These are phyloP conservation scores for Caiman crocodilus DNA, from an alignment of 2,797 vertebrate genomes.

Conservation along the genomic window DNA sequence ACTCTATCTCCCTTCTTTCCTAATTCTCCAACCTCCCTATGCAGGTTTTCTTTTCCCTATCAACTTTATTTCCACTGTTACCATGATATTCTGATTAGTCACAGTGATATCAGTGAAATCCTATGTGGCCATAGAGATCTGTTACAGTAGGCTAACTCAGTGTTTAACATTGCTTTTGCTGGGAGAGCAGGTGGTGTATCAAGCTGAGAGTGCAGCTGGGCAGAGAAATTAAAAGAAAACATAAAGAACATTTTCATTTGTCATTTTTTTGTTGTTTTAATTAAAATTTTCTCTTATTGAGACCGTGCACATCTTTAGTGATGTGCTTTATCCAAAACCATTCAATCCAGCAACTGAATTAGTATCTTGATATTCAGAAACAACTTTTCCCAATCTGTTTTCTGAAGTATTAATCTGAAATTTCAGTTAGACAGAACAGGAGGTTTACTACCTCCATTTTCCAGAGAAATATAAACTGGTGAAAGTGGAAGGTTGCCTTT, in stretches of 20 bases:
- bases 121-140: background rate
- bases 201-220: slow-evolving; percentile 73
- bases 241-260: background rate
- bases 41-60: background rate
- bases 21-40: accelerated
- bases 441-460: background rate
- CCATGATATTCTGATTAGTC: background rate
- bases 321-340: background rate
- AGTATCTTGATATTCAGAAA: slow-evolving; percentile 47
- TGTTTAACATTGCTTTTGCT: slow-evolving; percentile 17
- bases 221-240: slow-evolving; percentile 24
- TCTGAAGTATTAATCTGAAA: background rate
- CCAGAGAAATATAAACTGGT: background rate
- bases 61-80: background rate
- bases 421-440: background rate
- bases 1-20: accelerated
- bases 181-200: slow-evolving; percentile 66
- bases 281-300: slow-evolving; percentile 69
- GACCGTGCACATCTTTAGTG: slow-evolving; percentile 21
- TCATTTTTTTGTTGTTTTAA: slow-evolving; percentile 61
- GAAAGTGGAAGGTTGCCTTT: background rate
- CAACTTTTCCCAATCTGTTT: slow-evolving; percentile 28
- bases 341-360: background rate
- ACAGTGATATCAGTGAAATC: background rate
- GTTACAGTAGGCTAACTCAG: background rate